Percentiles rank a stretch among this genome's conserved stretches.
Evolutionary conservation across 2,113 vertebrate species (phyloP).

Genomic region (Oncorhynchus clarkii): DNA sequence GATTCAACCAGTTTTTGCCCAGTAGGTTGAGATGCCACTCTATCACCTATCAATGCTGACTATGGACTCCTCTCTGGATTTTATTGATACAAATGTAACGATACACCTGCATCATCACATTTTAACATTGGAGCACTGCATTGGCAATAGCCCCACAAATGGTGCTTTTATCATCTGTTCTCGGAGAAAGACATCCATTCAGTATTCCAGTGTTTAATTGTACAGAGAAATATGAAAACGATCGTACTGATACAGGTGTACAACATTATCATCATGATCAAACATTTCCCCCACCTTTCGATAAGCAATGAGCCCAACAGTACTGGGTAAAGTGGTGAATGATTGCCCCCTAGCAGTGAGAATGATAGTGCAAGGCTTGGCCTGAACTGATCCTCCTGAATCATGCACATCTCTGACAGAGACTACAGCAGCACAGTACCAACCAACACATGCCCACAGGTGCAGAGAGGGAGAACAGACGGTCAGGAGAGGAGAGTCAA

Average conservation of each 20-base stretch:
- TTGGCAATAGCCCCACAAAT: background rate
- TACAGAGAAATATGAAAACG: background rate
- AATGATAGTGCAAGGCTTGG: conserved; percentile 37
- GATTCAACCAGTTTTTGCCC: no score
- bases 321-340: conserved; percentile 63
- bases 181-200: background rate
- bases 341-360: conserved; percentile 48
- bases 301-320: conserved; percentile 53
- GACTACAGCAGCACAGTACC: conserved; percentile 28
- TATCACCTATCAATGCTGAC: no score
- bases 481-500: conserved; percentile 43
- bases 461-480: conserved; percentile 48
- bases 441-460: conserved; percentile 55
- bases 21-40: no score
- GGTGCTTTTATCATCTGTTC: no score
- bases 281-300: conserved; percentile 30
- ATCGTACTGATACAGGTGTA: conserved; percentile 46
- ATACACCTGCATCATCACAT: background rate
- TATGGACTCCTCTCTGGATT: no score
- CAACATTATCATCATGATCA: conserved; percentile 32
- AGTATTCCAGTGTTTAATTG: background rate
- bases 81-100: no score
- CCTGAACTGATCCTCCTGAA: conserved; percentile 41
- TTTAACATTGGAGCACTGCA: background rate
- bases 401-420: conserved; percentile 49